These are phyloP conservation scores for Scelioninae gen. 1 DNA, from an alignment of 2,888 invertebrate species.

Conservation along the genomic window DNA sequence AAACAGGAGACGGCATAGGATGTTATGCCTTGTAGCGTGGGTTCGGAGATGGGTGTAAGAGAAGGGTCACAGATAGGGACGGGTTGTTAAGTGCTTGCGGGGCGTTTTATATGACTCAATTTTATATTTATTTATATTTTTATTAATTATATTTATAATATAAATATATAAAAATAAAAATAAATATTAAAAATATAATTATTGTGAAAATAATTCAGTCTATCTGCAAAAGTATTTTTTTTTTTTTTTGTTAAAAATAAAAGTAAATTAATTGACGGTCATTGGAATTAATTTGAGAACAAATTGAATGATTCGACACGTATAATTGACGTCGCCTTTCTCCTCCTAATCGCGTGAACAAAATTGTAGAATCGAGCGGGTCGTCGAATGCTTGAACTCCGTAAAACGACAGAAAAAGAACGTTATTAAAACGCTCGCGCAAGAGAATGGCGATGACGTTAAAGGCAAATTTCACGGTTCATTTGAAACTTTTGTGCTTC, in stretches of 20 bases:
- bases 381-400: constrained; percentile 51
- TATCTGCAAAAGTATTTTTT: neutral
- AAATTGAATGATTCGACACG: constrained; percentile 61
- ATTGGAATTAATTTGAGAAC: constrained; percentile 33
- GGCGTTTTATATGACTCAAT: too few relatives aligned
- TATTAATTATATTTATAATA: too few relatives aligned
- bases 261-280: constrained; percentile 15
- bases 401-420: constrained; percentile 61
- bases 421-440: constrained; percentile 62
- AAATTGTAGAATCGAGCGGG: constrained; percentile 54
- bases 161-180: too few relatives aligned
- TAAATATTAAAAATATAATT: too few relatives aligned
- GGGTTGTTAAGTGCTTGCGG: too few relatives aligned
- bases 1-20: too few relatives aligned
- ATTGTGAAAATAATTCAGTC: too few relatives aligned
- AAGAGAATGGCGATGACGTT: constrained; percentile 63
- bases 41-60: too few relatives aligned
- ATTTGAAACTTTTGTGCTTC: constrained; percentile 77
- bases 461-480: constrained; percentile 79
- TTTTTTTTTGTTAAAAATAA: neutral
- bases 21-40: too few relatives aligned
- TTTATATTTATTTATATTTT: too few relatives aligned
- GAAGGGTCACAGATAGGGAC: too few relatives aligned
- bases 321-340: constrained; percentile 63
- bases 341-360: constrained; percentile 58